These are phyloP conservation scores for Augochlorella aurata DNA, from an alignment of 2,888 invertebrate species.

Conservation along the genomic window DNA sequence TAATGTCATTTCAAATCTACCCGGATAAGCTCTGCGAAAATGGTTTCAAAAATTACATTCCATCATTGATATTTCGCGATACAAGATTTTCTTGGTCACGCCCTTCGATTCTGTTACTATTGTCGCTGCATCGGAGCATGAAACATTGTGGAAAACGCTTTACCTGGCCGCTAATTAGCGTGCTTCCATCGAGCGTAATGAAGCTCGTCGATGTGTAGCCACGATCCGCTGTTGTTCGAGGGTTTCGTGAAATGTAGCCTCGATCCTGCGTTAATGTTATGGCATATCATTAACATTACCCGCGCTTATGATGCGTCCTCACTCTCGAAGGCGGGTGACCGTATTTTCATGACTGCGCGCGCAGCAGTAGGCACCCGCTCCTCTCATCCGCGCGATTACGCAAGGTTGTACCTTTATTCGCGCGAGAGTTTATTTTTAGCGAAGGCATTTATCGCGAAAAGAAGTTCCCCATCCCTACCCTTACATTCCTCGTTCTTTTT, in stretches of 20 bases:
- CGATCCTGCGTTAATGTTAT: conserved; percentile 46
- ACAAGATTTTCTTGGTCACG: too few relatives aligned
- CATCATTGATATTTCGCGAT: too few relatives aligned
- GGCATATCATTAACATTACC: conserved; percentile 48
- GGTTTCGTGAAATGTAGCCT: neutral
- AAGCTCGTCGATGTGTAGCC: conserved; percentile 21
- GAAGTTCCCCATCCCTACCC: neutral
- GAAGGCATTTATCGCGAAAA: conserved; percentile 4
- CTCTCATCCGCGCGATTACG: conserved; percentile 28
- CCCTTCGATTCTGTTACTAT: too few relatives aligned
- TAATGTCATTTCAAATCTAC: too few relatives aligned
- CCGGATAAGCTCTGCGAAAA: too few relatives aligned
- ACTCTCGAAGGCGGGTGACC: conserved; percentile 33
- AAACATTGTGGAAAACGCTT: neutral
- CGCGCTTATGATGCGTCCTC: conserved; percentile 13
- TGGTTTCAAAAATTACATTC: too few relatives aligned
- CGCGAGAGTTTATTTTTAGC: conserved; percentile 33
- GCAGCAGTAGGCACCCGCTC: conserved; percentile 19
- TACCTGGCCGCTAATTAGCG: conserved; percentile 42
- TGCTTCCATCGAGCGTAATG: conserved; percentile 23
- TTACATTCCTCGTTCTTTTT: neutral
- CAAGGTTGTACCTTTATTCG: conserved; percentile 37
- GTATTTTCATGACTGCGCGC: conserved; percentile 45
- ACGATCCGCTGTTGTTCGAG: conserved; percentile 22
- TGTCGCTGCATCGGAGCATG: neutral